Conservation (phyloP, 2,888 invertebrate species). For the Ligdia adustata region DNA sequence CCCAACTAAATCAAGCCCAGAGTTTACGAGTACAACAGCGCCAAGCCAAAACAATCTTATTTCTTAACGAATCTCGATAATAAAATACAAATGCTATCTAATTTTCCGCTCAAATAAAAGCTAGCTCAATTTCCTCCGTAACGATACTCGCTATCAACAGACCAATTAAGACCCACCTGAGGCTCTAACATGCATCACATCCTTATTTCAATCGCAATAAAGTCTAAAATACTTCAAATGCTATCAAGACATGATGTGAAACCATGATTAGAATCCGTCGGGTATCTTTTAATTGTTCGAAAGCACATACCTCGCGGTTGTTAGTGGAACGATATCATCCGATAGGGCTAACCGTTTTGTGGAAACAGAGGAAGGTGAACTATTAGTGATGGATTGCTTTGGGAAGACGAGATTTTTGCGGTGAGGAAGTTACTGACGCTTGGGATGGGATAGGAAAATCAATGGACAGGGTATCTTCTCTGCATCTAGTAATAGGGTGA, state of each 20-base stretch:
- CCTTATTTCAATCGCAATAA: slow-evolving; percentile 26
- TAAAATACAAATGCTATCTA: slow-evolving; percentile 9
- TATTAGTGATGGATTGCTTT: slow-evolving; percentile 7
- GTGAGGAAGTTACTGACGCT: slow-evolving; percentile 5
- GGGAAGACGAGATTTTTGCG: slow-evolving; percentile 18
- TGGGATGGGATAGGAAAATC: background rate
- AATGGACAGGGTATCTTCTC: too few species aligned
- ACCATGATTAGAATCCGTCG: slow-evolving; percentile 54
- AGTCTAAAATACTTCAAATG: slow-evolving; percentile 28
- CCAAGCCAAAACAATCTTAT: background rate
- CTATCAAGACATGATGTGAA: slow-evolving; percentile 44
- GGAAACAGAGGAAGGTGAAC: too few species aligned
- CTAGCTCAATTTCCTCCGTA: slow-evolving; percentile 18
- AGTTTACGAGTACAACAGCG: background rate
- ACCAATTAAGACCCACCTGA: slow-evolving; percentile 23
- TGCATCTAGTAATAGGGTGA: too few species aligned
- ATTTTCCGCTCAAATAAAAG: slow-evolving; percentile 25
- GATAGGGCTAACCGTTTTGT: slow-evolving; percentile 26
- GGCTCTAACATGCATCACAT: slow-evolving; percentile 11
- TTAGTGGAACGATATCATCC: slow-evolving; percentile 29
- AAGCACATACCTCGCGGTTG: slow-evolving; percentile 58
- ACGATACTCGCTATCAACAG: slow-evolving; percentile 26
- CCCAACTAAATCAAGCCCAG: background rate
- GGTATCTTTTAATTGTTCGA: slow-evolving; percentile 72
- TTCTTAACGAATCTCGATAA: slow-evolving; percentile 11